phyloP scores from a whole-genome alignment of 2,797 vertebrate species.

The Sphenodon punctatus region DNA sequence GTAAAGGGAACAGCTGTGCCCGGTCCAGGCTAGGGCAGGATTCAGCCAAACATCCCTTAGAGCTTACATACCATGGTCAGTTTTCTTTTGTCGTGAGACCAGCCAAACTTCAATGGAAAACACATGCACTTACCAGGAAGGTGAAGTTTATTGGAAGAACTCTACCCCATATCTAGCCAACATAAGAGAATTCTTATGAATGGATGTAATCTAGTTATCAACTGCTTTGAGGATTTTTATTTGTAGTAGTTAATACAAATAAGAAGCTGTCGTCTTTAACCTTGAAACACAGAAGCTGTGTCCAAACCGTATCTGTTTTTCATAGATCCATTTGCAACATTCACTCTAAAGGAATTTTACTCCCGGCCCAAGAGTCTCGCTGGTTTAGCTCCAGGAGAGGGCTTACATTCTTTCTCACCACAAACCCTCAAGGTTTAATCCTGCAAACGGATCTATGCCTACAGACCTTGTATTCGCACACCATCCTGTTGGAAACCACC shows the following conservation, averaged over 20 bases:
- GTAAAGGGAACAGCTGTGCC: too few species aligned
- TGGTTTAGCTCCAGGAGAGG: background rate
- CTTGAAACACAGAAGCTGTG: background rate
- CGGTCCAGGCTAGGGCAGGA: background rate
- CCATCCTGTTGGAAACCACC: too few species aligned
- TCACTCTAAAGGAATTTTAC: slow-evolving; percentile 8
- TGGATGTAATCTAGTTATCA: too few species aligned
- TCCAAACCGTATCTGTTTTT: background rate
- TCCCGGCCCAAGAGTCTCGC: slow-evolving; percentile 25
- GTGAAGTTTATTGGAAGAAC: background rate
- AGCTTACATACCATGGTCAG: too few species aligned
- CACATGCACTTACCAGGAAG: background rate
- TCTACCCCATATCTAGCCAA: background rate
- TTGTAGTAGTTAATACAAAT: background rate
- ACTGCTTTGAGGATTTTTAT: background rate
- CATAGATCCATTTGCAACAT: background rate
- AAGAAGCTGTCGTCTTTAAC: slow-evolving; percentile 34
- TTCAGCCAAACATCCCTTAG: background rate
- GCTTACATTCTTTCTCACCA: slow-evolving; percentile 7
- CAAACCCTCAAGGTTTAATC: background rate
- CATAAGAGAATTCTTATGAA: too few species aligned
- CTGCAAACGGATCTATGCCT: background rate
- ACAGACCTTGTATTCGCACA: too few species aligned
- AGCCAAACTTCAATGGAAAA: background rate
- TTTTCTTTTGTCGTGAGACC: background rate